Percentiles rank a stretch among this genome's conserved stretches.
Evolutionary conservation across 2,113 vertebrate species (phyloP).

Genomic region (Salvator merianae): DNA sequence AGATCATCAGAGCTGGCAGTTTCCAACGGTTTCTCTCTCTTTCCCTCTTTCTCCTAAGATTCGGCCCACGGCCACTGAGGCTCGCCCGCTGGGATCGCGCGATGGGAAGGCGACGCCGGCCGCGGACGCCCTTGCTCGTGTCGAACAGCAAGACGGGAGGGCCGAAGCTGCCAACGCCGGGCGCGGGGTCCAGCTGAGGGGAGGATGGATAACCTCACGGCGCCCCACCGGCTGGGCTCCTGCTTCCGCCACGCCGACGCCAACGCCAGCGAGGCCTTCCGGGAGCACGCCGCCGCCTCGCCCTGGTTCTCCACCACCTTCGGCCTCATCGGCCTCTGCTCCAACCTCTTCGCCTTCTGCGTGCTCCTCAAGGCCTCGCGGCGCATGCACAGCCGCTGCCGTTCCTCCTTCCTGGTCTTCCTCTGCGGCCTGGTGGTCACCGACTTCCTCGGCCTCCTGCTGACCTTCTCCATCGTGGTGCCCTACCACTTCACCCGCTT

Average conservation of each 20-base stretch:
- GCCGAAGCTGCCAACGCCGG: not conserved
- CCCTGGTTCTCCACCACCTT: slow-evolving; percentile 83
- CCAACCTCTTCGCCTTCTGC: slow-evolving; percentile 89
- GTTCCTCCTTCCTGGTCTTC: slow-evolving; percentile 91
- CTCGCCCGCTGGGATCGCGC: too few species aligned
- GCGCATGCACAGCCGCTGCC: slow-evolving; percentile 68
- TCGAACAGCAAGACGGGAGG: too few species aligned
- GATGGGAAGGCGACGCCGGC: too few species aligned
- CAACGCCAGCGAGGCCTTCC: not conserved
- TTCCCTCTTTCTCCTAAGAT: not conserved
- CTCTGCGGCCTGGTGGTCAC: slow-evolving; percentile 90
- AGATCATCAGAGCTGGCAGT: too few species aligned
- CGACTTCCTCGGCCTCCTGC: slow-evolving; percentile 90
- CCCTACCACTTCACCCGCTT: slow-evolving; percentile 80
- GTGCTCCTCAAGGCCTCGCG: slow-evolving; percentile 82
- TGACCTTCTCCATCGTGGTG: slow-evolving; percentile 86
- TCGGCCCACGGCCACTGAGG: not conserved
- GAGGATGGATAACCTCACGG: not conserved
- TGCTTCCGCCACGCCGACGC: slow-evolving; percentile 64
- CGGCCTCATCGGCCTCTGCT: slow-evolving; percentile 81
- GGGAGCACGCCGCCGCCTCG: slow-evolving; percentile 65
- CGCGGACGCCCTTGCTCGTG: too few species aligned
- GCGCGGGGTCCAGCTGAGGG: not conserved
- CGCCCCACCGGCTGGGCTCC: fast-evolving
- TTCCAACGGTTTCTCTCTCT: not conserved